Evolutionary conservation across 2,888 invertebrate species (phyloP), one percentile per base, ranked within the genome.

Genomic region (Ectemnius continuus): DNA sequence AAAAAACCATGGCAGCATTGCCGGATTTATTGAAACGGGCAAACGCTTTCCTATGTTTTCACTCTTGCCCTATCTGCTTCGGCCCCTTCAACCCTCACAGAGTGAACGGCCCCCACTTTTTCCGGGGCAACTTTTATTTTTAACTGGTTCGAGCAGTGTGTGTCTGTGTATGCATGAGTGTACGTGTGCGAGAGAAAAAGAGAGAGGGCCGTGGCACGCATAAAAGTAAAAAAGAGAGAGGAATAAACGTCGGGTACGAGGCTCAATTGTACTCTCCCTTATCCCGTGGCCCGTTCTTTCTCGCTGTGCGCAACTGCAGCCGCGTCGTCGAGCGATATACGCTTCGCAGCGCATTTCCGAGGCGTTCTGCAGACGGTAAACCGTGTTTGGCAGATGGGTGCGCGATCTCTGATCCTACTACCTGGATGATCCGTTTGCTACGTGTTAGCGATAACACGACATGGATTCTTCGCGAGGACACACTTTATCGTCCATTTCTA

Each of bases 361-460:
- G 58, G 61, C 65, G 68, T 78, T 78, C 64, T 65, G 73, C 36
- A 67, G 72, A 52, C 63, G 66, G 66, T 61, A 57, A 71, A 79
- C 72, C 71, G 65, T 73, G 75, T 82, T 75, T 70, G 59, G 62
- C 61, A 63, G 70, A 75, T 67, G 57, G 63, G 36, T 36, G 36
- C 57, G 52, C 64, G 75, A 78, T 82, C 75, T 66, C 63, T 76
- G 78, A 82, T 79, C 76, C 67, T 73, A 73, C 81, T 73, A 61
- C 71, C 66, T 36, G 81, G 81, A 80, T 80, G 72, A 80, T 81
- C 81, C 81, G 67, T 69, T 75, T 62, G 60, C 82, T 36, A 63
- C 18, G 71, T 67, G 36, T 36, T 71, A 60, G 64, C 71, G 80
- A 80, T 80, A 78, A 77, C 80, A 70, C 70, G 58, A 59, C 75